A percentile compares a stretch with the other conserved stretches of the same genome.
These are phyloP conservation scores for Carassius carassius DNA, from an alignment of 2,113 vertebrate genomes.

Conservation along the genomic window DNA sequence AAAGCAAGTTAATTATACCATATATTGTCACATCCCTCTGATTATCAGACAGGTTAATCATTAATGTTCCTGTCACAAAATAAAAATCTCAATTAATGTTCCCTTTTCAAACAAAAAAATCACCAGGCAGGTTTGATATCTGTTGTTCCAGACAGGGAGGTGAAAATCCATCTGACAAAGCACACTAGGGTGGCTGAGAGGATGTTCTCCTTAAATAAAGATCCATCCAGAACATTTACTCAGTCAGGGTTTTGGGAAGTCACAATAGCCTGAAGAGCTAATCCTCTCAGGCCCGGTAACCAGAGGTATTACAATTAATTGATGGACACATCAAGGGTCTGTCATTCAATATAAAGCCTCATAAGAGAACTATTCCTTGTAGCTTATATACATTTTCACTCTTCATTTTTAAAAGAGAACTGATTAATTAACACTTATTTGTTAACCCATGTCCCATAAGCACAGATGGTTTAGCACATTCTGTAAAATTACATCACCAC, in stretches of 20 bases:
- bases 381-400: neutral
- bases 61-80: constrained; percentile 24
- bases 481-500: neutral
- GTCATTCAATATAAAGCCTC: neutral
- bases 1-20: constrained; percentile 21
- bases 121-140: neutral
- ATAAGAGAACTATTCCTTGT: neutral
- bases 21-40: neutral
- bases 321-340: constrained; percentile 4
- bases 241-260: neutral
- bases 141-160: constrained; percentile 31
- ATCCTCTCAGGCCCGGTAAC: neutral
- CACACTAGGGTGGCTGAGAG: neutral
- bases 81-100: neutral
- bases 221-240: constrained; percentile 31
- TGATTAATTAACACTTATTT: neutral
- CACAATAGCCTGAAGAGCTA: neutral
- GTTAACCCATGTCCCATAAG: neutral
- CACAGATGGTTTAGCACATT: constrained; percentile 32
- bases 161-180: constrained; percentile 27
- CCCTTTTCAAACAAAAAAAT: neutral
- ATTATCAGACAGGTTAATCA: constrained; percentile 6
- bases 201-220: constrained; percentile 35
- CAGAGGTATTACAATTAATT: neutral
- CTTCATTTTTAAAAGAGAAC: neutral